Evolutionary conservation across 2,797 vertebrate genomes (phyloP).

Genomic region (Nyctalus aviator): DNA sequence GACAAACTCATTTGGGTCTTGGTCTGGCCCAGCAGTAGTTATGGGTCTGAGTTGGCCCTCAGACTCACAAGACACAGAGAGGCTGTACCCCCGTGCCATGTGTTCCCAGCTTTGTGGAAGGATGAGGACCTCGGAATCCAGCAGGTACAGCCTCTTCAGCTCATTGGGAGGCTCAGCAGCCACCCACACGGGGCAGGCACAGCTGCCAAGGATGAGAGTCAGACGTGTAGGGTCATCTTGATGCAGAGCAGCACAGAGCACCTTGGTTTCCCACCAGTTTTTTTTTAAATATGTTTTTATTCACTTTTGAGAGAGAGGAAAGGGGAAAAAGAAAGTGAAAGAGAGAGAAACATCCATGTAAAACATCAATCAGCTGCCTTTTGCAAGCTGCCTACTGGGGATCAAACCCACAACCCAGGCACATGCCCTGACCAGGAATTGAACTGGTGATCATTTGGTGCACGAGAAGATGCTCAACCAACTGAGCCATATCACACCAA

Average conservation of each 20-base stretch:
- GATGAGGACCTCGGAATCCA: rapidly evolving
- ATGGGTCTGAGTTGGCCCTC: background rate
- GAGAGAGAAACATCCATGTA: no score
- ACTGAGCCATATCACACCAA: no score
- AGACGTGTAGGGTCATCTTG: background rate
- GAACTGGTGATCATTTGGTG: no score
- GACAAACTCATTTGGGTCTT: background rate
- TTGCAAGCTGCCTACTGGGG: no score
- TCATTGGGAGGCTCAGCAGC: background rate
- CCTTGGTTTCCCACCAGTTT: background rate
- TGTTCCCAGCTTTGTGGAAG: background rate
- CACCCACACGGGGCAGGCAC: background rate
- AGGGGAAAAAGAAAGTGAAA: no score
- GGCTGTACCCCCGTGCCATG: background rate
- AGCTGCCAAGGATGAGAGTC: background rate
- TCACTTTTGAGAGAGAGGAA: no score
- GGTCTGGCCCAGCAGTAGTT: background rate
- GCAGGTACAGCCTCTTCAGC: no score
- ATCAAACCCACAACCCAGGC: no score
- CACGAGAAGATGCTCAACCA: no score
- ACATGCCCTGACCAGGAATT: no score
- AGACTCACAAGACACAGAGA: background rate
- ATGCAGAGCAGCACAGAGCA: background rate
- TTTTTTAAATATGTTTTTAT: no score
- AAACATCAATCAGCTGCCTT: no score